These are phyloP conservation scores for Antennarius striatus DNA, from an alignment of 2,113 vertebrate species.

Conservation along the genomic window DNA sequence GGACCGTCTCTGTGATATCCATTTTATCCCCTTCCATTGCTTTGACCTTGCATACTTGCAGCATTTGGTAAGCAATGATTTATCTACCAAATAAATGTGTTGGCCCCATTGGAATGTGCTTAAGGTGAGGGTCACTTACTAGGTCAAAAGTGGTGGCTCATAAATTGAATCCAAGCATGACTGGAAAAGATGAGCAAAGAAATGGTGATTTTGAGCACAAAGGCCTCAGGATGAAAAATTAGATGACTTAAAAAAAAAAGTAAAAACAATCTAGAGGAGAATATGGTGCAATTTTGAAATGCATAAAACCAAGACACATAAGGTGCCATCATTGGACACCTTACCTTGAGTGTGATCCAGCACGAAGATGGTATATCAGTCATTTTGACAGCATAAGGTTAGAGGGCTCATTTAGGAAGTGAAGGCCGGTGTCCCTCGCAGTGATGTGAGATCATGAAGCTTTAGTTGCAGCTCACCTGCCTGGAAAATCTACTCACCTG, in stretches of 20 bases:
- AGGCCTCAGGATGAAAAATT: constrained; percentile 34
- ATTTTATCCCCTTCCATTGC: constrained; percentile 65
- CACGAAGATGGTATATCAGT: constrained; percentile 52
- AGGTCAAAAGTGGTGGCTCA: constrained; percentile 75
- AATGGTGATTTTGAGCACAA: constrained; percentile 8
- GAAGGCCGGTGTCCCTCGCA: constrained; percentile 67
- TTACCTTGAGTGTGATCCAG: constrained; percentile 69
- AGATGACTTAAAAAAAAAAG: constrained; percentile 1
- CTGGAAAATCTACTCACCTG: constrained; percentile 50
- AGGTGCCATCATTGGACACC: constrained; percentile 47
- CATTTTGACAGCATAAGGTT: constrained; percentile 69
- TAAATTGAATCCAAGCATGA: constrained; percentile 68
- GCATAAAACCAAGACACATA: constrained; percentile 45
- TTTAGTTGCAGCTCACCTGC: constrained; percentile 66
- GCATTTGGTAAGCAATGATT: constrained; percentile 76
- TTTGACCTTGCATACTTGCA: constrained; percentile 70
- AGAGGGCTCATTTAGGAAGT: constrained; percentile 67
- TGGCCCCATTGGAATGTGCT: constrained; percentile 77
- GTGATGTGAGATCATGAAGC: constrained; percentile 53
- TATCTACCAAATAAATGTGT: constrained; percentile 79
- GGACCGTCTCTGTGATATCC: constrained; percentile 57
- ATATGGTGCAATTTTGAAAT: constrained; percentile 25
- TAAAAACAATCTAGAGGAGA: constrained; percentile 24
- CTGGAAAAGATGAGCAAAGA: constrained; percentile 30
- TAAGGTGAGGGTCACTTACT: constrained; percentile 69